A percentile compares a stretch with the other conserved stretches of the same genome.
Conservation (phyloP, 2,888 invertebrate genomes). For the Tenthredo mesomela region DNA sequence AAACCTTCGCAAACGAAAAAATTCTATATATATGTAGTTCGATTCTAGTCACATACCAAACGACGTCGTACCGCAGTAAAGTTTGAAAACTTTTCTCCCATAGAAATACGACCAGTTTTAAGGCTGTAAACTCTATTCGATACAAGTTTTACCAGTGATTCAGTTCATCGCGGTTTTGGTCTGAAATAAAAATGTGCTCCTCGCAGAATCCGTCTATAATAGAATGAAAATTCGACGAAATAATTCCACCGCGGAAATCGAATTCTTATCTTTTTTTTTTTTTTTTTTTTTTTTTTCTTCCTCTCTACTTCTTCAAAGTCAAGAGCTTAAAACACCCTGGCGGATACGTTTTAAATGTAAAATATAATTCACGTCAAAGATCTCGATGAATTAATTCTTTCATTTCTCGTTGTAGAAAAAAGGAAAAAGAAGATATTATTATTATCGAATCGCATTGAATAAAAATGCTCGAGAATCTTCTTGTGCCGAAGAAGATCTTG, state of each 20-base stretch:
- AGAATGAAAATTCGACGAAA: not conserved
- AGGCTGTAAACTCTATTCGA: conserved; percentile 16
- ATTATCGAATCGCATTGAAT: not conserved
- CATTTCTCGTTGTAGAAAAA: not conserved
- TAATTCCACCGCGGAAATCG: not conserved
- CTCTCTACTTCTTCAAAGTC: not conserved
- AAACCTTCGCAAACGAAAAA: not conserved
- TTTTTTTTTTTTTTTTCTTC: not conserved
- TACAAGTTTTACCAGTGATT: conserved; percentile 24
- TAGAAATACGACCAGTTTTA: conserved; percentile 11
- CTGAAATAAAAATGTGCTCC: not conserved
- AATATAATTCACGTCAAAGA: not conserved
- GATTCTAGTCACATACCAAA: conserved; percentile 21
- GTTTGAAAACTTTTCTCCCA: not conserved
- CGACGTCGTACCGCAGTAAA: not conserved
- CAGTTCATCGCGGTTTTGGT: not conserved
- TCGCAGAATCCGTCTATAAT: not conserved
- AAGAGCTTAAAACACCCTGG: not conserved
- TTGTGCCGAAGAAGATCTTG: too few relatives aligned
- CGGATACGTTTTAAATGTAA: not conserved
- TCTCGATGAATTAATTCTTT: conserved; percentile 9
- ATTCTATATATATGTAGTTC: not conserved
- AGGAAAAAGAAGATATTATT: not conserved
- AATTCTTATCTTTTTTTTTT: not conserved
- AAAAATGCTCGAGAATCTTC: too few relatives aligned